Base-by-base conservation (phyloP, 2,888 invertebrate species). In the Sesia bembeciformis region DNA sequence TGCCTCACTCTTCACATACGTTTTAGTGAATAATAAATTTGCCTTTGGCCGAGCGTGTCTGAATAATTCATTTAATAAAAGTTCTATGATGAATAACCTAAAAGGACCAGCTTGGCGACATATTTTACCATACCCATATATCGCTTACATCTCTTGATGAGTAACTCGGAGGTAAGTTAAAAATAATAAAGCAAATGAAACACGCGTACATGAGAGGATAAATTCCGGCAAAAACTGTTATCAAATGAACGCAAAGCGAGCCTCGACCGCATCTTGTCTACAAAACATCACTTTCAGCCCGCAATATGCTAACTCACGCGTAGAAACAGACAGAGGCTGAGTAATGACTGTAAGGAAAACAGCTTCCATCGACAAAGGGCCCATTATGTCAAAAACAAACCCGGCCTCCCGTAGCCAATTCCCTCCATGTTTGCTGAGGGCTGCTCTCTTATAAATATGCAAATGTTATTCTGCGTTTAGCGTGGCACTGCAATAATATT, bases 391-490 rank as follows among this genome's bases (percentile, higher is more conserved):
- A 82, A 81, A 81, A 84, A 83, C 84, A 83, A 84, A 77, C 81
- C 69, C 74, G 65, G 62, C 61, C 63, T 62, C 68, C 68, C 67
- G 67, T 68, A 77, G 74, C 76, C 81, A 78, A 80, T 79, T 78
- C 80, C 74, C 76, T 76, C 72, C 76, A 78, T 84, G 81, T 86
- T 86, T 81, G 82, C 80, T 66, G 69, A 84, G 86, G 83, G 82
- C 75, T 78, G 74, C 72, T 79, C 75, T 77, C 81, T 80, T 84
- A 85, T 88, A 87, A 86, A 87, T 87, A 88, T 88, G 87, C 83
- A 86, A 87, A 88, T 84, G 74, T 78, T 84, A 84, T 81, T 79
- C 77, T 76, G 77, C 80, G 80, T 84, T 86, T 81, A 84, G 78
- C 79, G 74, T 74, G 72, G 67, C 74, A 71, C 73, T 83, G 82